A percentile compares a stretch with the other conserved stretches of the same genome.
Conservation (phyloP, 2,888 invertebrate species). For the Pristionchus mayeri region DNA sequence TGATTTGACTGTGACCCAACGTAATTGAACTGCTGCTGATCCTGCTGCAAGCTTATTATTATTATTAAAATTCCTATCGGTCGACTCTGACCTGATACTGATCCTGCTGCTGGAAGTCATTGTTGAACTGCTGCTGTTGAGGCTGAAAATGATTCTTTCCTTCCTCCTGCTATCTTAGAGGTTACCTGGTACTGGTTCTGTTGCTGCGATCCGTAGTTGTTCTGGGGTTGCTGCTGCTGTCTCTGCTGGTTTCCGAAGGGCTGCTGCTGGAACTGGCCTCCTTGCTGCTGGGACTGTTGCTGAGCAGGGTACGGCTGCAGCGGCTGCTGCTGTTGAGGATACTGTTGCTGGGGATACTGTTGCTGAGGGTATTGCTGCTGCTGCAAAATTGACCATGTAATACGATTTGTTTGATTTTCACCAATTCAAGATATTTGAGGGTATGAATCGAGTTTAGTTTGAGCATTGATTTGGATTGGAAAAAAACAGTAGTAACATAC, state of each 20-base stretch:
- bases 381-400: not conserved
- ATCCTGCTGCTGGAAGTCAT: too few relatives aligned
- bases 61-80: too few relatives aligned
- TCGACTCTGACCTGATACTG: too few relatives aligned
- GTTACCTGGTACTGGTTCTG: not conserved
- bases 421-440: too few relatives aligned
- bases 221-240: not conserved
- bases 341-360: not conserved
- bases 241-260: not conserved
- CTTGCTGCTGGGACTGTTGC: not conserved
- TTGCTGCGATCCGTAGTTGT: not conserved
- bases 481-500: not conserved
- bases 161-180: too few relatives aligned
- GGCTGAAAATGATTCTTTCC: too few relatives aligned
- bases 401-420: not conserved
- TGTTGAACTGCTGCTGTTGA: too few relatives aligned
- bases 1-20: not conserved
- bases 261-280: slow-evolving; percentile 3
- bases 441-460: too few relatives aligned
- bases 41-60: not conserved
- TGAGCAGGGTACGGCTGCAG: not conserved
- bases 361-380: not conserved
- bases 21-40: not conserved
- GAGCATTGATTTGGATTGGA: too few relatives aligned
- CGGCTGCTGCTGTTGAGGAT: not conserved